phyloP scores from a whole-genome alignment of 2,113 vertebrate genomes.

The Phylloscopus trochilus region DNA sequence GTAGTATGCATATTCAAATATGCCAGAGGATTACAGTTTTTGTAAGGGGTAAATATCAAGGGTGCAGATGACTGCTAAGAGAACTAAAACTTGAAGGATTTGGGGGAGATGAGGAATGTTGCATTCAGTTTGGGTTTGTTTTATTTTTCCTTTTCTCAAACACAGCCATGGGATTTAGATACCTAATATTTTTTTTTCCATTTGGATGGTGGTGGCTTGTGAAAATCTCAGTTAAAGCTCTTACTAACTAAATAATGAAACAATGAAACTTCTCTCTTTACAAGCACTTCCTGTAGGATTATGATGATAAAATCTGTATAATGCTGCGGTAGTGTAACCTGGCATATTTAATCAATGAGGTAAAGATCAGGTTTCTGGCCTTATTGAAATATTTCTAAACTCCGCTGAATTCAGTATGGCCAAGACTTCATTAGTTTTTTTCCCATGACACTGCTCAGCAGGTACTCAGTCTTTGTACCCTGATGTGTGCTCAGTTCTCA shows the following conservation, averaged over 20 bases:
- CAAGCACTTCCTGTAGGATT: neutral
- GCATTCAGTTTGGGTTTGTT: neutral
- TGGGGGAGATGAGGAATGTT: fast-evolving
- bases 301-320: neutral
- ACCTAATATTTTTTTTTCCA: fast-evolving
- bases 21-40: neutral
- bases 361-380: neutral
- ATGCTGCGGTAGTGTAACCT: neutral
- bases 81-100: neutral
- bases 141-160: neutral
- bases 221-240: neutral
- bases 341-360: neutral
- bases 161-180: neutral
- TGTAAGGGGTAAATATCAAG: neutral
- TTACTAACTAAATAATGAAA: neutral
- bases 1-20: neutral
- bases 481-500: neutral
- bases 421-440: neutral
- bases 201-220: neutral
- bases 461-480: neutral
- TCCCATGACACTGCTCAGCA: neutral
- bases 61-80: neutral
- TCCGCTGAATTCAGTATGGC: neutral
- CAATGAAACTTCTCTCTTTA: neutral
- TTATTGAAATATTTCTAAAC: neutral